Base-by-base conservation (phyloP, 2,113 vertebrate genomes). In the Sapajus apella region DNA sequence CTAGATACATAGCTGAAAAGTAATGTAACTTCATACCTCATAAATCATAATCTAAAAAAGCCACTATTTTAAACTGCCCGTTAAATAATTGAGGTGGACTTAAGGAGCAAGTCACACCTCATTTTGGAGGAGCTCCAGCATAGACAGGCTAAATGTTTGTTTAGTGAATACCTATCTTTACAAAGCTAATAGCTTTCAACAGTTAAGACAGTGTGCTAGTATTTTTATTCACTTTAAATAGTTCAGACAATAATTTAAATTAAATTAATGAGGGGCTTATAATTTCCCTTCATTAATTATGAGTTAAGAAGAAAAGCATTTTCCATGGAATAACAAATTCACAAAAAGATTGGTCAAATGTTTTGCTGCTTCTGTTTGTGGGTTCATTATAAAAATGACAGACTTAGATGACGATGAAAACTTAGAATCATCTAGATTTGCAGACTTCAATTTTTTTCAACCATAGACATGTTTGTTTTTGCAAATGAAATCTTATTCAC, bases 21-120 rank as follows among this genome's bases (percentile, higher is more conserved):
- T 89, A 98, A 97, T 94, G 85, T 79, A 97, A 96, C 64, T 96
- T 96, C 89, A 96, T 97, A 93, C 94, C 92, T 96, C 96, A 93
- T 97, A 98, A 98, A 96, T 97, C 93, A 84, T 97, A 89, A 97
- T 97, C 88, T 97, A 92, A 97, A 97, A 88, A 79, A 95, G 77
- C 88, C 95, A 97, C 66, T 96, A 66, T 91, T 97, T 97, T 98
- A 97, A 98, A 98, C 97, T 98, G 94, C 91, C 82, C 90, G 97
- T 97, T 98, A 98, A 97, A 96, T 97, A 98, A 97, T 98, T 98
- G 98, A 97, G 85, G 93, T 97, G 98, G 96, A 97, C 90, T 97
- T 97, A 79, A 96, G 61, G 84, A 93, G 88, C 96, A 94, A 97
- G 92, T 95, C 91, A 94, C 94, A 97, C 95, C 96, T 92, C 92